Evolutionary conservation across 2,113 vertebrate genomes (phyloP), one percentile per base, ranked within the genome.

Genomic region (Columba livia): DNA sequence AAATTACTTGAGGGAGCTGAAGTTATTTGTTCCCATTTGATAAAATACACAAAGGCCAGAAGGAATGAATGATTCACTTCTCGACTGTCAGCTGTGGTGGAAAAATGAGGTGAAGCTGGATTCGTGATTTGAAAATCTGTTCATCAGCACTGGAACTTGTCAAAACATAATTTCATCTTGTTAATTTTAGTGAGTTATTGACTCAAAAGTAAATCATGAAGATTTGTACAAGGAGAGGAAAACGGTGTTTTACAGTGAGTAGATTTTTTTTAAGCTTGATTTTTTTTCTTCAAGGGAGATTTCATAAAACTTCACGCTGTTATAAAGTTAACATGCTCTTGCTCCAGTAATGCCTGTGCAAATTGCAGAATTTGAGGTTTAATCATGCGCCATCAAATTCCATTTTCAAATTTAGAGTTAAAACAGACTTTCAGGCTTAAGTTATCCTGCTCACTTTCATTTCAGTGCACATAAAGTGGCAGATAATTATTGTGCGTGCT

Each of bases 131-230:
- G 73, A 83, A 91, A 92, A 94, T 96, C 81, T 95, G 84, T 96
- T 97, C 95, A 90, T 96, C 94, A 88, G 72, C 69, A 72, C 80
- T 74, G 84, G 85, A 94, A 94, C 87, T 83, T 97, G 96, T 97
- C 97, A 96, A 95, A 97, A 96, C 92, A 93, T 94, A 83, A 95
- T 96, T 97, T 96, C 67, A 51, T 73, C 86, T 87, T 93, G 84
- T 97, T 96, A 95, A 94, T 97, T 96, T 97, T 93, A 96, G 93
- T 91, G 93, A 94, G 72, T 80, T 95, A 80, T 90, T 87, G 93
- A 96, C 80, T 96, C 78, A 66, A 94, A 95, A 94, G 94, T 93
- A 94, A 97, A 97, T 94, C 74, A 80, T 73, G 72, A 95, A 84
- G 95, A 85, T 95, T 90, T 94, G 85, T 88, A 57, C 67, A 89